Percentiles rank a stretch among this genome's conserved stretches.
Conservation (phyloP, 2,888 invertebrate genomes). For the Acanthosepion lycidas region DNA sequence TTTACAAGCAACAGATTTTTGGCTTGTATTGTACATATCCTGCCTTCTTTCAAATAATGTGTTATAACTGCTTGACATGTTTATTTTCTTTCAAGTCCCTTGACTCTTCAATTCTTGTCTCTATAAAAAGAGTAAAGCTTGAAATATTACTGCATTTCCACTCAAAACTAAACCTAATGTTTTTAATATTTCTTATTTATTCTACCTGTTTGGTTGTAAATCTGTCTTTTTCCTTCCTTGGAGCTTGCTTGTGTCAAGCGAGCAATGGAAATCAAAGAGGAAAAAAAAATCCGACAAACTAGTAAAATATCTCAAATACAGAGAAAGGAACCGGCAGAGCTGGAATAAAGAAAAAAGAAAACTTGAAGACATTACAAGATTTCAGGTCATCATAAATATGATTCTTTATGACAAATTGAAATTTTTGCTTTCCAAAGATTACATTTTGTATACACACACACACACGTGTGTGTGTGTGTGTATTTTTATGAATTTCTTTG, state of each 20-base stretch:
- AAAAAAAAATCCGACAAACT: neutral
- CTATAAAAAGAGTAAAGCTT: neutral
- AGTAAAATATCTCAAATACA: neutral
- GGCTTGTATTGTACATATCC: neutral
- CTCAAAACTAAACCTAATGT: constrained; percentile 33
- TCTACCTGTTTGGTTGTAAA: neutral
- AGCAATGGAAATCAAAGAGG: neutral
- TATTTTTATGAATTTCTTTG: neutral
- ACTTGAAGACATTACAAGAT: neutral
- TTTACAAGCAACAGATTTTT: neutral
- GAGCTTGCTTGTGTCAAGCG: neutral
- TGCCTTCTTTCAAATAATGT: neutral
- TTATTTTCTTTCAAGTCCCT: neutral
- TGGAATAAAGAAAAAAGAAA: neutral
- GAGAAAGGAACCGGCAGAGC: neutral
- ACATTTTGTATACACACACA: neutral
- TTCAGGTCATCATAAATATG: neutral
- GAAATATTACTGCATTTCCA: constrained; percentile 8
- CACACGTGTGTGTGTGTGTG: neutral
- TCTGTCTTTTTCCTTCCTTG: neutral
- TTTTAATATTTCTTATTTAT: constrained; percentile 14
- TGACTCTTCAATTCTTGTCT: constrained; percentile 11
- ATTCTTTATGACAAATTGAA: neutral
- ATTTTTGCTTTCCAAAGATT: neutral
- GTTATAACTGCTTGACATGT: neutral